Evolutionary conservation across 2,113 vertebrate species (phyloP), one percentile per base, ranked within the genome.

Genomic region (Halichoerus grypus): DNA sequence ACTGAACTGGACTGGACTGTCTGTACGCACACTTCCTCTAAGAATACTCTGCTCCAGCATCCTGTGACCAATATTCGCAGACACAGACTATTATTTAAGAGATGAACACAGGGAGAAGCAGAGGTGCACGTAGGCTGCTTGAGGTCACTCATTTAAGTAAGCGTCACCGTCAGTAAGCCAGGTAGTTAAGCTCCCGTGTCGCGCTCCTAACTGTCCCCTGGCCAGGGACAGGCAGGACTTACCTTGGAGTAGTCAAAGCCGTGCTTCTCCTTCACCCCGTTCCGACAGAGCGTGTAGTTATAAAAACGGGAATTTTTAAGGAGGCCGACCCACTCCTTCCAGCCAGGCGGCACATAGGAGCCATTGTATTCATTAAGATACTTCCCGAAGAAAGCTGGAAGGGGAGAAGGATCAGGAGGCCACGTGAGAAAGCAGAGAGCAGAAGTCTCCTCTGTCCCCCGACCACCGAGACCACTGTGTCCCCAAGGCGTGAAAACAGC

Each of bases 351-450:
- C 97, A 99, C 99, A 13, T 99, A 99, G 63, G 99, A 99, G 88
- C 99, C 99, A 4, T 99, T 99, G 98, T 99, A 99, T 92, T 99
- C 99, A 65, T 99, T 99, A 71, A 99, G 99, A 97, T 99, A 99
- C 98, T 99, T 99, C 59, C 99, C 99, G 97, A 99, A 99, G 98
- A 99, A 99, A 97, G 99, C 99, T 99, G 98, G 19, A 91, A 88
- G 81, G 74, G 81, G 49, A 98, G 51, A 94, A 77, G 93, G 83
- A 39, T 4, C n/a, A 10, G 72, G 81, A 96, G 90, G 53, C 1
- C 7, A 0, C 0, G n/a, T 97, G 91, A 98, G 96, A 28, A 88
- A 6, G 55, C 1, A 0, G 83, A 4, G 10, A 69, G 74, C 80
- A 13, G 26, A 10, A 18, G 69, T 1, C 94, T 24, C 7, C 24